Percentiles rank a stretch among this genome's conserved stretches.
Evolutionary conservation across 2,888 invertebrate species (phyloP).

Genomic region (Cybosia mesomella): DNA sequence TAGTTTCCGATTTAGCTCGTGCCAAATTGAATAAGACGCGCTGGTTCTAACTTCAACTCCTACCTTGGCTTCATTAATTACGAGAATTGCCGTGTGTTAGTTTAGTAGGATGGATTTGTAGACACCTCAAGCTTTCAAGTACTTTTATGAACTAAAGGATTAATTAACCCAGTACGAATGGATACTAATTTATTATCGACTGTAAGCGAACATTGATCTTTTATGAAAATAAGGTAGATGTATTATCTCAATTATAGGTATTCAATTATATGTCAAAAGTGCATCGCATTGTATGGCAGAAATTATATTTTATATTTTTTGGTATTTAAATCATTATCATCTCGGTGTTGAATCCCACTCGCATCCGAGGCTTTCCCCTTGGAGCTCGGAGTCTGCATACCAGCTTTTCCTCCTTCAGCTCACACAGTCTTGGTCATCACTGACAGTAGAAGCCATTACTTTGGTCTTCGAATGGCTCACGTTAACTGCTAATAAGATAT

Average conservation of each 20-base stretch:
- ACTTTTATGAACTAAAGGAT: background rate
- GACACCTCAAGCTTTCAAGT: background rate
- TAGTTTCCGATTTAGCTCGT: conserved; percentile 79
- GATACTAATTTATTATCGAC: background rate
- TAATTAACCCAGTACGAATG: background rate
- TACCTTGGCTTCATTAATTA: conserved; percentile 52
- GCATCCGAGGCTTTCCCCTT: background rate
- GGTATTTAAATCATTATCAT: too few relatives aligned
- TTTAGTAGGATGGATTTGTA: background rate
- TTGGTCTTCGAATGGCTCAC: background rate
- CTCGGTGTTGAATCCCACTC: too few relatives aligned
- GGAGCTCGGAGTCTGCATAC: background rate
- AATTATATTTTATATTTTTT: too few relatives aligned
- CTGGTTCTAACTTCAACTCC: conserved; percentile 57
- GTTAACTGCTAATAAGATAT: background rate
- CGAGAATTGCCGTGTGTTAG: conserved; percentile 28
- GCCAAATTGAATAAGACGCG: conserved; percentile 80
- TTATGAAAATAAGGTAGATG: too few relatives aligned
- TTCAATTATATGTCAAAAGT: too few relatives aligned
- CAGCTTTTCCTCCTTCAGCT: background rate
- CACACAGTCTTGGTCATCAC: background rate
- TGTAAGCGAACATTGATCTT: background rate
- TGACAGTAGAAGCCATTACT: background rate
- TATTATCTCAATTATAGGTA: too few relatives aligned
- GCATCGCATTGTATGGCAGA: too few relatives aligned